A percentile compares a stretch with the other conserved stretches of the same genome.
Evolutionary conservation across 2,888 invertebrate genomes (phyloP).

Genomic region (Diploptera punctata): DNA sequence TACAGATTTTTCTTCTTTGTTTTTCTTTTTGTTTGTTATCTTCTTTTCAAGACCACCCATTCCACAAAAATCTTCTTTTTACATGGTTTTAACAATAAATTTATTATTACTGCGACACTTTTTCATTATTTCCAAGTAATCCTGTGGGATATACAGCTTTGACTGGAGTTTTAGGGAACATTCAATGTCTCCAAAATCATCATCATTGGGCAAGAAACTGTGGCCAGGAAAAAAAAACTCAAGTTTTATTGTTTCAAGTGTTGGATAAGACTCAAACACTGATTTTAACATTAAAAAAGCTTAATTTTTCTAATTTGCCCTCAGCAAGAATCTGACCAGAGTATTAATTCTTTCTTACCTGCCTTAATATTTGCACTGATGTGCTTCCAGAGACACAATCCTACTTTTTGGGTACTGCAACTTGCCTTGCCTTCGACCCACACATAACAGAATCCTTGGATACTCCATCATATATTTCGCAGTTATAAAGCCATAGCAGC

Average conservation of each 20-base stretch:
- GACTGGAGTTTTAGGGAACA: not conserved
- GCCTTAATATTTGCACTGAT: not conserved
- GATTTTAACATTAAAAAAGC: not conserved
- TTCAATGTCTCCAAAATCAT: not conserved
- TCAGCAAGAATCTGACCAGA: not conserved
- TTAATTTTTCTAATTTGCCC: not conserved
- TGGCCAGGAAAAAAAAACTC: not conserved
- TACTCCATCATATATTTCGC: not conserved
- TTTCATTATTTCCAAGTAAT: not conserved
- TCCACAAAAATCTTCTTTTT: not conserved
- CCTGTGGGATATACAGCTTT: not conserved
- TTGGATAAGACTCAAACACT: not conserved
- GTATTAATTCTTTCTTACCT: not conserved
- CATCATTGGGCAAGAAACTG: not conserved
- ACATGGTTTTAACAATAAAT: not conserved
- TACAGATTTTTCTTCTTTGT: too few species aligned
- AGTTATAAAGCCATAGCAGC: not conserved
- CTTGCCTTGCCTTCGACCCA: not conserved
- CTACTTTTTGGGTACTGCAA: too few species aligned
- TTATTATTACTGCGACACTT: not conserved
- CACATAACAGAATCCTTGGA: not conserved
- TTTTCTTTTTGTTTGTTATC: not conserved
- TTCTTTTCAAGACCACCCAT: not conserved
- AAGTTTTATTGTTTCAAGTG: not conserved
- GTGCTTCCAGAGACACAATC: not conserved